These are phyloP conservation scores for Carlito syrichta DNA, from an alignment of 2,113 vertebrate genomes.

Conservation along the genomic window DNA sequence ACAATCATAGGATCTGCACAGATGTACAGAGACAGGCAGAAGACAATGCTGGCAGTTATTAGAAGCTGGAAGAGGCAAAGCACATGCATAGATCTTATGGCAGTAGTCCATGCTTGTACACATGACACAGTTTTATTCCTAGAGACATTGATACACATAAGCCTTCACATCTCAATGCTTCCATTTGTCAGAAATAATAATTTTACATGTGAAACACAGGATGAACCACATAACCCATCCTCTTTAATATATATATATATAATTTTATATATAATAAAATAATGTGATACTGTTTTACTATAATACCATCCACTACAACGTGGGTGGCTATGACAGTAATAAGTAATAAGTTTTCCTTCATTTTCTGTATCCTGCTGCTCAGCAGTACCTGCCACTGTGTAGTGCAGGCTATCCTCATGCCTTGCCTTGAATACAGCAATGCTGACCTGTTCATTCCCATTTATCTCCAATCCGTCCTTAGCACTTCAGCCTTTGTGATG, in stretches of 20 bases:
- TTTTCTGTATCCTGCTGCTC: fast-evolving
- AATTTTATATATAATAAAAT: too few relatives aligned
- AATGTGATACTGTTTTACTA: neutral
- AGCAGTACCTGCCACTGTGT: neutral
- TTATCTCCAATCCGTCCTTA: neutral
- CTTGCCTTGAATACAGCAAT: neutral
- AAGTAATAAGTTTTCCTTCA: neutral
- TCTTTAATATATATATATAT: neutral
- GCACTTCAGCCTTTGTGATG: neutral
- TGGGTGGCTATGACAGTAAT: neutral
- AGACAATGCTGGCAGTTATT: too few relatives aligned
- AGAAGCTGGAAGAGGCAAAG: too few relatives aligned
- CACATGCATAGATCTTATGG: neutral
- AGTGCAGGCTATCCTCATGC: neutral
- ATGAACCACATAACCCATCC: neutral
- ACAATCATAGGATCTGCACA: too few relatives aligned
- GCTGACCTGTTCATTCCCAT: neutral
- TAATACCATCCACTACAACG: neutral
- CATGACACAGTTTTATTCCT: neutral
- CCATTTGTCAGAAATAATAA: neutral
- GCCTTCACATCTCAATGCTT: neutral
- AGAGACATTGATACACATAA: neutral
- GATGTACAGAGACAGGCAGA: too few relatives aligned
- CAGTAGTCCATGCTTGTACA: neutral
- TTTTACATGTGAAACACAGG: neutral